Conservation (phyloP, 2,797 vertebrate genomes). For the Pantherophis alleghaniensis region DNA sequence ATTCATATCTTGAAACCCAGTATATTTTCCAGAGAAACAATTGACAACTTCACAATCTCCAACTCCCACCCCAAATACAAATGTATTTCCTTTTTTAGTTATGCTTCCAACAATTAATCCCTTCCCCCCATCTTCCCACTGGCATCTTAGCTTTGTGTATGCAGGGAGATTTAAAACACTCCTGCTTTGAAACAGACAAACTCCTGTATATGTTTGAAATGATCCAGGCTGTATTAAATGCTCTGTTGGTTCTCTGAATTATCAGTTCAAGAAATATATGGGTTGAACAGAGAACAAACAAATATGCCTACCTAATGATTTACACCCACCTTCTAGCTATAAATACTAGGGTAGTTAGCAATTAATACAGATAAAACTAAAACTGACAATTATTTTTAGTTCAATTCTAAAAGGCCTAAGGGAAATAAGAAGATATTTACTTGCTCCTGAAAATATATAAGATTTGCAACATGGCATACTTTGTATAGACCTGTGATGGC, state of each 20-base stretch:
- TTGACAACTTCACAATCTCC: neutral
- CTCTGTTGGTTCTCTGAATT: neutral
- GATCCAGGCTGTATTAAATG: neutral
- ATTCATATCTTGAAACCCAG: neutral
- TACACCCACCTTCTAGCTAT: neutral
- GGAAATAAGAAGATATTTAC: neutral
- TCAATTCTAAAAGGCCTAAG: neutral
- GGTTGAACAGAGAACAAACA: neutral
- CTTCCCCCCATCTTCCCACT: neutral
- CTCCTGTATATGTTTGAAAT: neutral
- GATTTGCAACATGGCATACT: neutral
- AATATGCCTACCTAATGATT: neutral
- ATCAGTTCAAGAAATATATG: neutral
- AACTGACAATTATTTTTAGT: neutral
- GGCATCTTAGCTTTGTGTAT: neutral
- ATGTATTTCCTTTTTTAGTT: neutral
- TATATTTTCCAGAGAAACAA: neutral
- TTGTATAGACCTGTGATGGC: neutral
- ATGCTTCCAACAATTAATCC: neutral
- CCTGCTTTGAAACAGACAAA: neutral
- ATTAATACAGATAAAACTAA: neutral
- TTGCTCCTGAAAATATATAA: neutral
- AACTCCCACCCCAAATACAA: neutral
- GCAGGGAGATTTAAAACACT: neutral
- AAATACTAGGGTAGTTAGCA: neutral